Evolutionary conservation across 2,888 invertebrate species (phyloP).

Genomic region (Uropetala carovei): DNA sequence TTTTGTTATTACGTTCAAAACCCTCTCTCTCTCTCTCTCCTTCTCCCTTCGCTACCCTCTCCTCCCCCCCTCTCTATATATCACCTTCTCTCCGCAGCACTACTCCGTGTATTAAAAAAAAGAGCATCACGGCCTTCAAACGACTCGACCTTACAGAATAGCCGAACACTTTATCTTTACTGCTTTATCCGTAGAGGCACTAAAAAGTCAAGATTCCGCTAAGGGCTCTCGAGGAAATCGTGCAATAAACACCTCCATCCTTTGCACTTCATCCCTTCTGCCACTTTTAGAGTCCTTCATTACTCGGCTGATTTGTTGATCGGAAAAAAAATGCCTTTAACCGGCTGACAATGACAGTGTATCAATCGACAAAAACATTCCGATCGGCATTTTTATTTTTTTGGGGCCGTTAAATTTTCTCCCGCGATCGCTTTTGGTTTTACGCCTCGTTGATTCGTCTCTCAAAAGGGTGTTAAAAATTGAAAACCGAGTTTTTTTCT

Average conservation of each 20-base stretch:
- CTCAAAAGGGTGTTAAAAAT: constrained; percentile 1
- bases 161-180: constrained; percentile 56
- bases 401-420: neutral
- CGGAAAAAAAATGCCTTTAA: neutral
- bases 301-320: neutral
- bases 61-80: no score
- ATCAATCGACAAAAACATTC: neutral
- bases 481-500: neutral
- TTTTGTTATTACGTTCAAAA: constrained; percentile 30
- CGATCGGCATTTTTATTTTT: neutral
- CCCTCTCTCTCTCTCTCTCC: neutral
- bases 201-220: constrained; percentile 52
- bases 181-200: constrained; percentile 59
- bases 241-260: constrained; percentile 51
- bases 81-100: no score
- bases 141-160: constrained; percentile 37
- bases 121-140: constrained; percentile 10
- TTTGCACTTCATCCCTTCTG: constrained; percentile 11
- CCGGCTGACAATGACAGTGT: neutral
- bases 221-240: constrained; percentile 46
- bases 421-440: neutral
- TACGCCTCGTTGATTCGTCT: neutral
- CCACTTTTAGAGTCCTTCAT: constrained; percentile 13
- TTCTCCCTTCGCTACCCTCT: no score
- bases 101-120: neutral